Evolutionary conservation across 2,888 invertebrate genomes (phyloP).

Genomic region (Orthonevra nobilis): DNA sequence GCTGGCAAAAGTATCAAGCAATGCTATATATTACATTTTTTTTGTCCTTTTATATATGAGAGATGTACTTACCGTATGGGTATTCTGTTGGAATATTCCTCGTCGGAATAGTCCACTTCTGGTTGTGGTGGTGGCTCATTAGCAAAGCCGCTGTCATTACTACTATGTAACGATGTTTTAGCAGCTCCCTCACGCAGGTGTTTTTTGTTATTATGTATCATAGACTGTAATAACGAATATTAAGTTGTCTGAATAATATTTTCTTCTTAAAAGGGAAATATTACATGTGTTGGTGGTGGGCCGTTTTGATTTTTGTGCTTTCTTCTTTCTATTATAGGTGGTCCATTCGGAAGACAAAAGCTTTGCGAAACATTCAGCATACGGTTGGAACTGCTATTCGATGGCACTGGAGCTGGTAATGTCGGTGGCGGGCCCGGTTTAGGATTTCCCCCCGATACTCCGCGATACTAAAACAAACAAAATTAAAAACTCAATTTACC

Average conservation of each 20-base stretch:
- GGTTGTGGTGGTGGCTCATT: slow-evolving; percentile 93
- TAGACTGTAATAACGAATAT: too few species aligned
- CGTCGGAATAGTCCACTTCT: slow-evolving; percentile 94
- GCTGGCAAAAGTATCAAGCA: neutral
- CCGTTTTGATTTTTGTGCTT: slow-evolving; percentile 77
- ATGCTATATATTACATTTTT: too few species aligned
- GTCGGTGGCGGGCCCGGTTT: slow-evolving; percentile 87
- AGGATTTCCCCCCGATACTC: slow-evolving; percentile 81
- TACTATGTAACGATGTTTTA: slow-evolving; percentile 91
- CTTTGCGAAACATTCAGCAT: slow-evolving; percentile 85
- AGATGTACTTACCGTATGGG: slow-evolving; percentile 80
- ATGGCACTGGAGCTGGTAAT: slow-evolving; percentile 86
- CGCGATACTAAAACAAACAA: slow-evolving; percentile 80
- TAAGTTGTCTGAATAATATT: too few species aligned
- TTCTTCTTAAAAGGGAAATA: too few species aligned
- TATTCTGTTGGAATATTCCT: slow-evolving; percentile 86
- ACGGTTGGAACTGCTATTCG: slow-evolving; percentile 74
- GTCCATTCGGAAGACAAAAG: slow-evolving; percentile 78
- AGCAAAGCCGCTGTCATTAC: slow-evolving; percentile 95
- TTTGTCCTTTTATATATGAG: too few species aligned
- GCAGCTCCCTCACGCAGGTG: slow-evolving; percentile 81
- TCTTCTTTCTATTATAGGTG: slow-evolving; percentile 77
- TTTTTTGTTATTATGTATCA: slow-evolving; percentile 72
- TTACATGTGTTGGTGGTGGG: slow-evolving; percentile 74
- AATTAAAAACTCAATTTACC: neutral